Evolutionary conservation across 2,888 invertebrate species (phyloP).

Genomic region (Phyllotreta striolata): DNA sequence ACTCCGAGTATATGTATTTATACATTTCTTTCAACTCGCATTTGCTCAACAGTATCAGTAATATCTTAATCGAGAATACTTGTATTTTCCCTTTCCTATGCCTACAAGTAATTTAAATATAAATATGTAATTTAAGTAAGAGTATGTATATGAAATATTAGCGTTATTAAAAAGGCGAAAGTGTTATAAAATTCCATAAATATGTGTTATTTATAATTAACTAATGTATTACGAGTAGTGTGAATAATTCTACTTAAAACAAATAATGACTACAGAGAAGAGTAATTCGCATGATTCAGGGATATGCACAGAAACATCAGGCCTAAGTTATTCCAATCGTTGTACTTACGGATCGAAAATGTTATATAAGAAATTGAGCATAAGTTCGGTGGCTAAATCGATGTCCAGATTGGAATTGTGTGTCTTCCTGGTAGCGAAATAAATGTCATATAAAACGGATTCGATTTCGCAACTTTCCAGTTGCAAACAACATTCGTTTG

Average conservation of each 20-base stretch:
- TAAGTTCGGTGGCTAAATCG: conserved; percentile 70
- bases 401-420: conserved; percentile 69
- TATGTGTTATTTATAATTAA: no score
- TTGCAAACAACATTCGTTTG: conserved; percentile 72
- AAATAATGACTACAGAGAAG: neutral
- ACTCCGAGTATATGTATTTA: conserved; percentile 73
- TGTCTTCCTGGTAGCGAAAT: conserved; percentile 76
- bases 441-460: conserved; percentile 76
- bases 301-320: neutral
- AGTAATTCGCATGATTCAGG: neutral
- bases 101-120: conserved; percentile 58
- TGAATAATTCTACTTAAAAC: conserved; percentile 7
- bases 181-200: neutral
- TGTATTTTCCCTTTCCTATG: conserved; percentile 69
- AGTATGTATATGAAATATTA: neutral
- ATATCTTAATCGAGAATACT: conserved; percentile 74
- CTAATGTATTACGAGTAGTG: neutral
- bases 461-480: conserved; percentile 75
- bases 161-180: conserved; percentile 7
- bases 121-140: no score
- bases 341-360: conserved; percentile 71
- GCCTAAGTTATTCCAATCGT: neutral
- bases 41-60: conserved; percentile 72
- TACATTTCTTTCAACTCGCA: conserved; percentile 70
- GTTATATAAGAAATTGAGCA: conserved; percentile 72